Evolutionary conservation across 1,140 invertebrate genomes (phyloP), one percentile per base, ranked within the genome.

Genomic region (Cephus cinctus): DNA sequence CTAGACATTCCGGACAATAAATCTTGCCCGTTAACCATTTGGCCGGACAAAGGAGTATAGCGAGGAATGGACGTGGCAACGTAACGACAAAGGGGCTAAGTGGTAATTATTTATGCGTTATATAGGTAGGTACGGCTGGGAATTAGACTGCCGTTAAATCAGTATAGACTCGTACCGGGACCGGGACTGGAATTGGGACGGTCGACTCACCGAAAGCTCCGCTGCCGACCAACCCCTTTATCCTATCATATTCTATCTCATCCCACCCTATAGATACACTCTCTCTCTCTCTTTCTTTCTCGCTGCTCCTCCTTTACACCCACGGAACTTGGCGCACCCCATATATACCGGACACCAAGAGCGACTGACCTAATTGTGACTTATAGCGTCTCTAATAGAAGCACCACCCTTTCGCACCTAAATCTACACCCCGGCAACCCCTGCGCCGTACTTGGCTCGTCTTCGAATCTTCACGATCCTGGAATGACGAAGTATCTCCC

Each of bases 281-380:
- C n/a, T n/a, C n/a, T n/a, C n/a, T n/a, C n/a, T n/a, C n/a, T n/a
- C n/a, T n/a, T n/a, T n/a, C n/a, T n/a, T n/a, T n/a, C n/a, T n/a
- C n/a, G n/a, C n/a, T n/a, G n/a, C n/a, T n/a, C n/a, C n/a, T n/a
- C n/a, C n/a, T n/a, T n/a, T n/a, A n/a, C n/a, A n/a, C n/a, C n/a
- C n/a, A n/a, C n/a, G n/a, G n/a, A n/a, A n/a, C n/a, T 18, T 5
- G 59, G 40, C 66, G 45, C 57, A 58, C 63, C 66, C 60, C 42
- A 42, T 43, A 43, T 41, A 45, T 45, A 59, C 55, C 32, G 44
- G 30, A 52, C n/a, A n/a, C n/a, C n/a, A n/a, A n/a, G n/a, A n/a
- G n/a, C n/a, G n/a, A 48, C 57, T 66, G 60, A 69, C 59, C 66
- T 71, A 71, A 72, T 72, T 72, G 69, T 72, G 66, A 72, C 66